These are phyloP conservation scores for Formica aserva DNA, from an alignment of 2,888 invertebrate genomes.

Conservation along the genomic window DNA sequence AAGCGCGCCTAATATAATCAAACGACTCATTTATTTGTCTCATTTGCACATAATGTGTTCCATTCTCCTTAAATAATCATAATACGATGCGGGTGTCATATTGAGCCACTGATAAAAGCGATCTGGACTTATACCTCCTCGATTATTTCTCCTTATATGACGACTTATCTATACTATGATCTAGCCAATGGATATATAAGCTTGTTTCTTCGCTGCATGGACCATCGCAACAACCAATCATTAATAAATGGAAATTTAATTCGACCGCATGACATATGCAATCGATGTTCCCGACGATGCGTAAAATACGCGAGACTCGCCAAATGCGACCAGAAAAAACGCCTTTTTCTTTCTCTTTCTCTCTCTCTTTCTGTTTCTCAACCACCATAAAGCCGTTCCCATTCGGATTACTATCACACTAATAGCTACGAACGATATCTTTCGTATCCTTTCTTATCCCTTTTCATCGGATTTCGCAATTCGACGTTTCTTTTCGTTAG, in stretches of 20 bases:
- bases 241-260: slow-evolving; percentile 73
- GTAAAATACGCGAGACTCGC: not conserved
- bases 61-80: slow-evolving; percentile 40
- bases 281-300: slow-evolving; percentile 9
- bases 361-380: not conserved
- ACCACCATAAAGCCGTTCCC: slow-evolving; percentile 32
- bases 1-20: slow-evolving; percentile 40
- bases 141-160: slow-evolving; percentile 36
- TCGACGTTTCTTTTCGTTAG: slow-evolving; percentile 9
- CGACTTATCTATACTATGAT: slow-evolving; percentile 59
- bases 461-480: slow-evolving; percentile 37
- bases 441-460: slow-evolving; percentile 38
- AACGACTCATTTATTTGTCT: slow-evolving; percentile 17
- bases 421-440: slow-evolving; percentile 44
- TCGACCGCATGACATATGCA: slow-evolving; percentile 52
- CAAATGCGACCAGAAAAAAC: not conserved
- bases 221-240: slow-evolving; percentile 8
- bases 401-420: slow-evolving; percentile 39
- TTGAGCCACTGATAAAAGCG: slow-evolving; percentile 4
- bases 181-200: slow-evolving; percentile 71
- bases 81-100: slow-evolving; percentile 9
- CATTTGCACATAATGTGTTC: slow-evolving; percentile 54
- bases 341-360: not conserved
- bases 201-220: slow-evolving; percentile 18
- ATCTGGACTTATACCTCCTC: slow-evolving; percentile 44